phyloP scores from a whole-genome alignment of 1,140 invertebrate species.

The Papilio polyxenes region DNA sequence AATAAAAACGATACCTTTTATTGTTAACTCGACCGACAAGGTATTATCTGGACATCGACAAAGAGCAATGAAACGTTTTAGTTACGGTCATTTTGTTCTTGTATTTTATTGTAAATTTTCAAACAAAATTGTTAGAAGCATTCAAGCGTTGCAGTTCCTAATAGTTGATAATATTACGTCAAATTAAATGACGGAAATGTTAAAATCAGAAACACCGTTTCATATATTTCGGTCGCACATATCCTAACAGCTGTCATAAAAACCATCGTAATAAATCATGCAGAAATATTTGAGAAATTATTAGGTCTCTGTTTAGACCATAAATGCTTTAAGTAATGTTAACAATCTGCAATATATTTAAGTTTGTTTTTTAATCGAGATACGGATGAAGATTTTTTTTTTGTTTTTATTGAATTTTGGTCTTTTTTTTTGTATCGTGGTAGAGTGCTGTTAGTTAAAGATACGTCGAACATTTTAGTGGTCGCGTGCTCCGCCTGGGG shows the following conservation, averaged over 20 bases:
- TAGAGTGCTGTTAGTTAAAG: background rate
- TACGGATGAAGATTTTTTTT: background rate
- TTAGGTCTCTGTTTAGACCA: background rate
- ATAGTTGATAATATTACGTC: background rate
- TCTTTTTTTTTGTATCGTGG: background rate
- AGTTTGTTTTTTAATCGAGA: background rate
- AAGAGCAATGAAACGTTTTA: background rate
- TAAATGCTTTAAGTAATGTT: background rate
- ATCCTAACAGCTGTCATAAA: too few relatives aligned
- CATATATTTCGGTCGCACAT: background rate
- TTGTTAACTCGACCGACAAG: background rate
- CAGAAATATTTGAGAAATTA: too few relatives aligned
- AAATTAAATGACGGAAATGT: too few relatives aligned
- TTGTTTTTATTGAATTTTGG: background rate
- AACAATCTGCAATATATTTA: background rate
- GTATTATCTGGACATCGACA: background rate
- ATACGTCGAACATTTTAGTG: constrained; percentile 25
- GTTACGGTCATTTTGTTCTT: constrained; percentile 9
- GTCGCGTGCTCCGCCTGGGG: constrained; percentile 24
- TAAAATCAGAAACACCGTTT: background rate
- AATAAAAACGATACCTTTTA: background rate
- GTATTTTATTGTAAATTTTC: background rate
- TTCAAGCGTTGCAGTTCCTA: background rate
- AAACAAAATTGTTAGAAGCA: background rate
- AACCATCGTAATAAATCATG: too few relatives aligned